Base-by-base conservation (phyloP, 2,888 invertebrate genomes). In the Psococerastis gibbosa region DNA sequence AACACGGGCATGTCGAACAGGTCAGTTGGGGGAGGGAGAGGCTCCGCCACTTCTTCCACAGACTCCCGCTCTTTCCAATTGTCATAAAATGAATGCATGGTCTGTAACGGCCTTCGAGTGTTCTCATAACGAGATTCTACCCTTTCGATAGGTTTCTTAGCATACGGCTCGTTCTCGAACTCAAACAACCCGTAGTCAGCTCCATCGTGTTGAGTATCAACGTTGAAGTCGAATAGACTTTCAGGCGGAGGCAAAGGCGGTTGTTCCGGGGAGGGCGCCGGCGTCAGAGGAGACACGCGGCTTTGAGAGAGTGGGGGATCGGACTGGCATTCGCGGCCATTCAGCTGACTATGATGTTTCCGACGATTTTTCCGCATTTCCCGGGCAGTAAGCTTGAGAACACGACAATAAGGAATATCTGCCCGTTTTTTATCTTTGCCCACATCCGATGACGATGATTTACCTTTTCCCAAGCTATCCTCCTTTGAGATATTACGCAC, bases 1-100 rank as follows among this genome's bases (percentile, higher is more conserved):
- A 62, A 67, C 53, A 38, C 66, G 49, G 64, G 54, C 44, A 64
- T 58, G 53, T 62, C 61, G 47, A 66, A 60, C 2, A 66, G 66
- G 55, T 64, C 63, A 46, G 65, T 65, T 52, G 64, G 54, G 46
- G 60, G 59, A 9, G 27, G 27, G 8, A 11, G 27, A 27, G 27
- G 27, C 41, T 17, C 43, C 8, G 27, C 27, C 27, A 11, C 27
- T 32, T 8, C 65, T 56, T 61, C 62, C 44, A 13, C 27, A 9
- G 6, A 11, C 8, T 11, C 11, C 11, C 11, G 6, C 27, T 27
- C 27, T 11, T 27, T 27, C 27, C 27, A 27, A 11, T 27, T 27
- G 27, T 27, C 27, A 27, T 27, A 27, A 27, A 27, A 27, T 27
- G 27, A 27, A 27, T 27, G 6, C 27, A 27, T 27, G 6, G 27